Base-by-base conservation (phyloP, 2,113 vertebrate species). In the Pseudonaja textilis region DNA sequence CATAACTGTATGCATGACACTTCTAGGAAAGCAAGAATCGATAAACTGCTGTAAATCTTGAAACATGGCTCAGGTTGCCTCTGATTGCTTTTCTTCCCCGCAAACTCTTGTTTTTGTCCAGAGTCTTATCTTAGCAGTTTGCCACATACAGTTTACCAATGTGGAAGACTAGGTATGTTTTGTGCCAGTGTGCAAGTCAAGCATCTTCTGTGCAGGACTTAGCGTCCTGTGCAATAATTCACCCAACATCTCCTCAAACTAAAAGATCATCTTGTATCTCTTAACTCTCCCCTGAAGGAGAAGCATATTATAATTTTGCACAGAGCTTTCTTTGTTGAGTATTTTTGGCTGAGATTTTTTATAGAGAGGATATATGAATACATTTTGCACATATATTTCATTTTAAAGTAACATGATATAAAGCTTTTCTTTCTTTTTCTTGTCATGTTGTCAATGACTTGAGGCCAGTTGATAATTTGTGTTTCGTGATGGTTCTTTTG, bases 61-160 rank as follows among this genome's bases (percentile, higher is more conserved):
- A 45, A 92, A 94, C 93, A 89, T 6, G 0, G 87, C 86, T 93
- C 91, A 18, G 18, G 42, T 54, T 0, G 74, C 94, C 96, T 93
- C 95, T 94, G 96, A 95, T 92, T 5, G 47, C 74, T 26, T 87
- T 94, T 61, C 5, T 56, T 55, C 55, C 91, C 91, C 91, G 9
- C 14, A 39, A 52, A 74, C 89, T 0, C 0, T 74, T 90, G 0
- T 25, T 52, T 93, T 29, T 45, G n/a, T 57, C 55, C 93, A 85
- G 0, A 0, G 61, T 93, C 92, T 0, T 50, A 8, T 0, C 0
- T 59, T 59, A 0, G 90, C 91, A 86, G 1, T 81, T 74, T 47
- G 22, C 39, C 42, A 86, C 7, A 55, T 7, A 57, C 29, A 61
- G 23, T 22, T 89, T 10, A 25, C 69, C 14, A 74, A 0, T 16